phyloP scores from a whole-genome alignment of 2,797 vertebrate species.

The Malurus leucopterus region DNA sequence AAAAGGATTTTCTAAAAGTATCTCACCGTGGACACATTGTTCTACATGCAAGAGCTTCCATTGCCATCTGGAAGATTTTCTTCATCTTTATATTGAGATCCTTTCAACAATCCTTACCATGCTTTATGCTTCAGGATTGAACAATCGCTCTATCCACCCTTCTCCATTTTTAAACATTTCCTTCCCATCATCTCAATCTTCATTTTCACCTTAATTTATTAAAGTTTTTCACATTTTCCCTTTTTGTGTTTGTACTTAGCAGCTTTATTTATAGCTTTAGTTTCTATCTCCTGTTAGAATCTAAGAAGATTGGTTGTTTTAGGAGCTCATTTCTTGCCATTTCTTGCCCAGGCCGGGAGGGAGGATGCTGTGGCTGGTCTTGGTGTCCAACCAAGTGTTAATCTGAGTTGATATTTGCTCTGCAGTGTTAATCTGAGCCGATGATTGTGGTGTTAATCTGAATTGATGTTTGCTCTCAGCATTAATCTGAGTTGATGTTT shows the following conservation, averaged over 20 bases:
- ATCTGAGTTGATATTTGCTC: not conserved
- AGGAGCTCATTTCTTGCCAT: not conserved
- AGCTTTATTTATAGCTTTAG: not conserved
- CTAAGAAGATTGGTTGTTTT: rapidly evolving
- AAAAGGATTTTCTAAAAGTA: not conserved
- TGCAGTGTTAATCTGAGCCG: not conserved
- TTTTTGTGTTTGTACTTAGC: not conserved
- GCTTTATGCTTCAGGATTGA: not conserved
- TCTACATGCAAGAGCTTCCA: not conserved
- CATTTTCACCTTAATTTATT: not conserved
- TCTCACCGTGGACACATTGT: not conserved
- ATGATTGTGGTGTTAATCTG: too few species aligned
- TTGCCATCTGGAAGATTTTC: not conserved
- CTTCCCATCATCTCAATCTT: not conserved
- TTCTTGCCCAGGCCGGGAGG: not conserved
- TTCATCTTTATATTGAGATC: not conserved
- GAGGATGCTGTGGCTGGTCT: not conserved
- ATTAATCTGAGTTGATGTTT: too few species aligned
- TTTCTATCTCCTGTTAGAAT: not conserved
- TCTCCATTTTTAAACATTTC: not conserved
- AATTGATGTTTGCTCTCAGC: too few species aligned
- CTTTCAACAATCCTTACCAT: not conserved
- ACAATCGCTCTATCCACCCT: not conserved
- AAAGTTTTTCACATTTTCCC: not conserved
- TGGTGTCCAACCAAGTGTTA: not conserved